These are phyloP conservation scores for Leguminivora glycinivorella DNA, from an alignment of 1,140 invertebrate species.

Conservation along the genomic window DNA sequence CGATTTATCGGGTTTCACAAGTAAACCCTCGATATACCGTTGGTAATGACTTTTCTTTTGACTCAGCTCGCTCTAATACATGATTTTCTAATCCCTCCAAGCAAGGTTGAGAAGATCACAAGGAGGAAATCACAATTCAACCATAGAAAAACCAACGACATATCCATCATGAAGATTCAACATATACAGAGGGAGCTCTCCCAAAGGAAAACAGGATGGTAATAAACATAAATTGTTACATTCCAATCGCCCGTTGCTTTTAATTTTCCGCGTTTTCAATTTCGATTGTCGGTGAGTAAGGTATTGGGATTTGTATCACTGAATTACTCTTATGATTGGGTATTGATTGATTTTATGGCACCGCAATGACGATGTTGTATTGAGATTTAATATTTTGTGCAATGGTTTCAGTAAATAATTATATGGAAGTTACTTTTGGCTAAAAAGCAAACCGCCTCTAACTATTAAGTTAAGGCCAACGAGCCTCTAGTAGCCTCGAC, in stretches of 20 bases:
- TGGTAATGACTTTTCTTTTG: neutral
- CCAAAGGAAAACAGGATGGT: neutral
- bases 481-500: no score
- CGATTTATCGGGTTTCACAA: no score
- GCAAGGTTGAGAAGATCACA: neutral
- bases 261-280: neutral
- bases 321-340: neutral
- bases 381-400: no score
- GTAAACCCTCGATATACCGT: no score
- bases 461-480: constrained; percentile 1
- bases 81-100: neutral
- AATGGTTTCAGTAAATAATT: no score
- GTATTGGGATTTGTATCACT: neutral
- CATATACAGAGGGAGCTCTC: neutral
- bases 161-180: neutral
- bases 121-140: neutral
- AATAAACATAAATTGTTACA: constrained; percentile 14
- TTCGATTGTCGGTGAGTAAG: constrained; percentile 3
- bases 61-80: neutral
- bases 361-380: no score
- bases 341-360: no score
- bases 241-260: neutral
- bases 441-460: neutral
- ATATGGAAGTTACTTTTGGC: neutral
- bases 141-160: neutral